Conservation (phyloP, 2,797 vertebrate species). For the Siniperca obscura region DNA sequence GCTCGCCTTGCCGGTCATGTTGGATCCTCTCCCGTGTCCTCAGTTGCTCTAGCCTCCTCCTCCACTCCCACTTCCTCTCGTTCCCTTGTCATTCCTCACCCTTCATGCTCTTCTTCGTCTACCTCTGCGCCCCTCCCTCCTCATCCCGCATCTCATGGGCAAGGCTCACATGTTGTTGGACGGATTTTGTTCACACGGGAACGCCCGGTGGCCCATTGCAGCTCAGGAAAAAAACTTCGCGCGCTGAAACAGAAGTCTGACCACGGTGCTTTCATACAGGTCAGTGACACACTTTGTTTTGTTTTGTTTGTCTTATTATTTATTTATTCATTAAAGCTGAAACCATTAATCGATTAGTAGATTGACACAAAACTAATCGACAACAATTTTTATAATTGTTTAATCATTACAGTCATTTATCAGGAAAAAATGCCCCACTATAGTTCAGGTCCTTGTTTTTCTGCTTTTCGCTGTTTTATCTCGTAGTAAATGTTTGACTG, state of each 20-base stretch:
- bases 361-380: neutral
- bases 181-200: slow-evolving; percentile 94
- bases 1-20: slow-evolving; percentile 83
- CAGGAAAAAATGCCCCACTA: too few relatives aligned
- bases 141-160: slow-evolving; percentile 55
- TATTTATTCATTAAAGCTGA: neutral
- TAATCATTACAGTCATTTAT: too few relatives aligned
- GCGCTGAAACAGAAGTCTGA: slow-evolving; percentile 95
- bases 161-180: slow-evolving; percentile 87
- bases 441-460: too few relatives aligned
- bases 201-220: slow-evolving; percentile 81
- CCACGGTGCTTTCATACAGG: slow-evolving; percentile 92
- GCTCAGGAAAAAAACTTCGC: slow-evolving; percentile 86
- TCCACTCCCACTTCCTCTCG: slow-evolving; percentile 39
- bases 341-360: neutral
- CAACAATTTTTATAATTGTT: too few relatives aligned
- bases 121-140: slow-evolving; percentile 47
- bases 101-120: slow-evolving; percentile 53
- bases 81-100: slow-evolving; percentile 67
- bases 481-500: too few relatives aligned
- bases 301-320: neutral
- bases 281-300: slow-evolving; percentile 17
- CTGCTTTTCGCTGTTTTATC: too few relatives aligned
- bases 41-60: neutral
- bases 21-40: slow-evolving; percentile 68